These are phyloP conservation scores for Pinna nobilis DNA, from an alignment of 1,140 invertebrate species.

Conservation along the genomic window DNA sequence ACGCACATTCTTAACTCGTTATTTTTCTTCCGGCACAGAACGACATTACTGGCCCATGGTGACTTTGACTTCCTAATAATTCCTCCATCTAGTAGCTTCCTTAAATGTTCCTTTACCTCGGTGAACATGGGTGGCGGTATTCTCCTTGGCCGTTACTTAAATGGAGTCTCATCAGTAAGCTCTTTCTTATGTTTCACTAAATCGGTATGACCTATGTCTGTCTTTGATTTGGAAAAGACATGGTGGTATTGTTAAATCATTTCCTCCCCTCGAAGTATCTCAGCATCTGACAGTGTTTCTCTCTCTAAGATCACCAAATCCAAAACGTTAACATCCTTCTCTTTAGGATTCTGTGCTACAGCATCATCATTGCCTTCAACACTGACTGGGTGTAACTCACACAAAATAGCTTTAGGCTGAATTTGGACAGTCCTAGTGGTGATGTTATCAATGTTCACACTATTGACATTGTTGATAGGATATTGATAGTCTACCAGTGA, in stretches of 20 bases:
- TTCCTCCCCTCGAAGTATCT: background rate
- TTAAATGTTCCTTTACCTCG: constrained; percentile 18
- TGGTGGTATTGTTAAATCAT: background rate
- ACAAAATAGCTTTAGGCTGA: constrained; percentile 7
- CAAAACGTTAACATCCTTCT: background rate
- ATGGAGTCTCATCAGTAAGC: background rate
- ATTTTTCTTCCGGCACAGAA: constrained; percentile 9
- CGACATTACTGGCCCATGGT: constrained; percentile 17
- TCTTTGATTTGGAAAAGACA: constrained; percentile 11
- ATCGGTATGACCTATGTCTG: constrained; percentile 25
- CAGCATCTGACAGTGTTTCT: background rate
- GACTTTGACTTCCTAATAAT: constrained; percentile 28
- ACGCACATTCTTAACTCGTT: background rate
- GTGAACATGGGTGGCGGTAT: constrained; percentile 20
- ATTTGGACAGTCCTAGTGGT: constrained; percentile 22
- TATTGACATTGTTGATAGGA: background rate
- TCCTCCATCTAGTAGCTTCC: constrained; percentile 9
- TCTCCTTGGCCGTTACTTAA: constrained; percentile 13
- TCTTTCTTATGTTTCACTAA: constrained; percentile 19
- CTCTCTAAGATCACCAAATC: background rate
- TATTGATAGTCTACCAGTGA: constrained; percentile 12
- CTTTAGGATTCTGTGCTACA: background rate
- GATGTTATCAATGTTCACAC: constrained; percentile 11
- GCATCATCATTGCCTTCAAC: no score
- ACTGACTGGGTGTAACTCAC: constrained; percentile 29